Percentiles rank a stretch among this genome's conserved stretches.
phyloP scores from a whole-genome alignment of 2,797 vertebrate species.

The Petrocephalus sullivani region DNA sequence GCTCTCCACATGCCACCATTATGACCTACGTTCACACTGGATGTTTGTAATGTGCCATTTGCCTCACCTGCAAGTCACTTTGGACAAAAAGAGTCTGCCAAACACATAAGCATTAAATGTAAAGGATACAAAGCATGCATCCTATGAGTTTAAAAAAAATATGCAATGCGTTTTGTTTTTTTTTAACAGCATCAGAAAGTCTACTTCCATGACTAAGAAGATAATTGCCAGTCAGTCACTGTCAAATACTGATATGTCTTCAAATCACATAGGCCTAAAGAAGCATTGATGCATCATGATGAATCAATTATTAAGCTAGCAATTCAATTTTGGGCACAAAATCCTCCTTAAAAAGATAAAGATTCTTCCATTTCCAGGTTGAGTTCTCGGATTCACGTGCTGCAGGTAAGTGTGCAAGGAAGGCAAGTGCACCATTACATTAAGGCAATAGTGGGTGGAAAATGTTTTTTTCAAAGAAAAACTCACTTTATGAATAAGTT shows the following conservation, averaged over 20 bases:
- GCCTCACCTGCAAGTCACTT: background rate
- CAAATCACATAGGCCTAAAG: background rate
- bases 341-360: background rate
- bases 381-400: too few relatives aligned
- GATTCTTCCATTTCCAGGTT: too few relatives aligned
- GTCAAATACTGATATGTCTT: background rate
- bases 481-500: too few relatives aligned
- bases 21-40: background rate
- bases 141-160: too few relatives aligned
- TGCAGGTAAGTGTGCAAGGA: too few relatives aligned
- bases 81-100: background rate
- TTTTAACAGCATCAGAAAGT: background rate
- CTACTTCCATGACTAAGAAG: background rate
- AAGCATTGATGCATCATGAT: background rate
- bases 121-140: too few relatives aligned
- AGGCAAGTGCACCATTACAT: too few relatives aligned
- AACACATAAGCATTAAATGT: background rate
- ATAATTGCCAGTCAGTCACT: background rate
- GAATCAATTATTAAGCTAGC: background rate
- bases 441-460: too few relatives aligned
- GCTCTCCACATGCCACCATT: background rate
- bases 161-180: background rate
- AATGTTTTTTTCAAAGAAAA: too few relatives aligned
- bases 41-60: background rate
- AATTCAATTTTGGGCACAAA: background rate